Percentiles rank a stretch among this genome's conserved stretches.
Evolutionary conservation across 2,113 vertebrate genomes (phyloP).

Genomic region (Hemichromis elongatus): DNA sequence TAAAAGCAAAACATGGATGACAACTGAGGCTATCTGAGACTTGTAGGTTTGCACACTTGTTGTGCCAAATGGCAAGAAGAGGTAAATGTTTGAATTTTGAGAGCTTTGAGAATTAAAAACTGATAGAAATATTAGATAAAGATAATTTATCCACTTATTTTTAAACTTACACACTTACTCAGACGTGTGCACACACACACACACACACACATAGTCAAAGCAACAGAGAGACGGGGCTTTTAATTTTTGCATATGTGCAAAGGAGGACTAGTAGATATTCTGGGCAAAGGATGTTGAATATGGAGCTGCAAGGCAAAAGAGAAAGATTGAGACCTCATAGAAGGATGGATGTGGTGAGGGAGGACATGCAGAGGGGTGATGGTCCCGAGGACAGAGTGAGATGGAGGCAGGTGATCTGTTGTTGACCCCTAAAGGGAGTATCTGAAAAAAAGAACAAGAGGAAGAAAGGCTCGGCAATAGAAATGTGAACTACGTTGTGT

Average conservation of each 20-base stretch:
- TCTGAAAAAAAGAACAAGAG: background rate
- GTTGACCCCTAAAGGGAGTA: background rate
- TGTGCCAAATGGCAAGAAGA: background rate
- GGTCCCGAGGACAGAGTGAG: background rate
- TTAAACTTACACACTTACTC: background rate
- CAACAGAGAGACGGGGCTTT: background rate
- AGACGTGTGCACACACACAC: no score
- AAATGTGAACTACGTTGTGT: rapidly evolving
- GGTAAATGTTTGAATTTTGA: background rate
- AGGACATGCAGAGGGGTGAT: background rate
- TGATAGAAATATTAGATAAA: background rate
- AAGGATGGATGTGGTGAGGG: background rate
- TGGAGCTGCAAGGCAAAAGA: background rate
- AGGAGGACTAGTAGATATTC: background rate
- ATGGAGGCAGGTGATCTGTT: background rate
- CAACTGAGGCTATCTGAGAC: background rate
- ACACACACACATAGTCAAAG: rapidly evolving
- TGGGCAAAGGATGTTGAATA: background rate
- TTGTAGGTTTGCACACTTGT: background rate
- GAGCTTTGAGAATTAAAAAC: background rate
- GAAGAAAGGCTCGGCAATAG: background rate
- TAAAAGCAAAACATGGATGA: background rate
- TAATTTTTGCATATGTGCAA: background rate
- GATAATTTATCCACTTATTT: background rate
- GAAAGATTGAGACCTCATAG: background rate